Base-by-base conservation (phyloP, 37 sponge, comb jelly and placozoan species). In the Halisarca cf. caerulea region DNA sequence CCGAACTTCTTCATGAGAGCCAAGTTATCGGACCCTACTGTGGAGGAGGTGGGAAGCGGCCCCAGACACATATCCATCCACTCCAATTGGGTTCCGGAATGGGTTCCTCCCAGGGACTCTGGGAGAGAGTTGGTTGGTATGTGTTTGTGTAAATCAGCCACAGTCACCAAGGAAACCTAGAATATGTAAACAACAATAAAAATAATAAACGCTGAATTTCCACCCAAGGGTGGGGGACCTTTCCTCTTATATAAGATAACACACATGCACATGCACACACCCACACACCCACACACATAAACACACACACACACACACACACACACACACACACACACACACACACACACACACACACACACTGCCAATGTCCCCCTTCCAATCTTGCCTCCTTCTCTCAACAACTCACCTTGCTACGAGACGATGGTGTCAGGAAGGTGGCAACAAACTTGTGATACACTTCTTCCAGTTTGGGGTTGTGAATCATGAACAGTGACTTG, bases 11-110 rank as follows among this genome's bases (percentile, higher is more conserved):
- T 77, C 51, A 25, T 23, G 1, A 38, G 47, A 3, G 41, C 1
- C 2, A 8, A 40, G 44, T 21, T 18, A 38, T 73, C 64, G 6
- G 64, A 23, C 30, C 64, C 30, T n/a, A 15, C 30, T 7, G 5
- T 28, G 45, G 42, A 20, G 2, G 77, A 25, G 1, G 24, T 41
- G 1, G 77, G 77, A 4, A 40, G 24, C 0, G 77, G 77, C 8
- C 77, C 77, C 38, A 74, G 77, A 40, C 77, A 74, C 77, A 74
- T 74, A 43, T 74, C 77, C 77, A 80, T 80, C 80, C 80, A 80
- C 59, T 80, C 80, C 59, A 58, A 2, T 8, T 80, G 57, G 23
- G 17, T 80, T 3, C 38, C 28, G 53, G 59, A 36, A 9, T 80
- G 80, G 36, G 30, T 80, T 21, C 80, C 80, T 4, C 80, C 80